Evolutionary conservation across 2,797 vertebrate species (phyloP), one percentile per base, ranked within the genome.

Genomic region (Chaunax sp.): DNA sequence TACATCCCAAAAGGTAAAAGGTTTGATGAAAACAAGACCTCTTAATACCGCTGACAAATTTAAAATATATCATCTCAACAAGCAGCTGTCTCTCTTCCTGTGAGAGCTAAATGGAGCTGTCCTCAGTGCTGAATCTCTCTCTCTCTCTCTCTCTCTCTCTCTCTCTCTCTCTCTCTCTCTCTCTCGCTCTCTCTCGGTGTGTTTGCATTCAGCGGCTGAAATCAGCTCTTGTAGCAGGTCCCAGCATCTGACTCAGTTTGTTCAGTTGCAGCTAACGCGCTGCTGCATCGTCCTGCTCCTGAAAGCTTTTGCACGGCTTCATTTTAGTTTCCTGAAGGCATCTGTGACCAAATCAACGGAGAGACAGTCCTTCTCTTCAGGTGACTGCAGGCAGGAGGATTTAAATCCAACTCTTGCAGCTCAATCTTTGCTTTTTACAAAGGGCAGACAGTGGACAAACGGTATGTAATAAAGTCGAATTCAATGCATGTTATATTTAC

Each of bases 111-210:
- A 52, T 5, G 63, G 76, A 81, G 73, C 81, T 88, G 77, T 71
- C 72, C 78, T 61, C 63, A 67, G 80, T 84, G 18, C 79, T 85
- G 65, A 72, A 62, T 23, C 28, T 22, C 58, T 20, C 3, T 45
- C 54, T 33, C 33, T 49, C 35, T 67, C 51, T 63, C 26, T 33
- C 43, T 20, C 53, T 25, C 49, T 45, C 38, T 45, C 50, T 23
- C 45, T 15, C 50, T 28, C 55, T 35, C 51, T 37, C 40, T 10
- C 40, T n/a, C 41, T 28, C 28, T 33, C 33, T 16, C 52, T 52
- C 45, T 37, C 26, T 23, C 40, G 12, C 63, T 15, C 56, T 16
- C 45, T 26, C 19, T 46, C 45, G 38, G 25, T 19, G 6, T 33
- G 26, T 67, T 40, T 52, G 13, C 47, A 28, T 59, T n/a, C 44